Base-by-base conservation (phyloP, 2,113 vertebrate species). In the Ptyas mucosa region DNA sequence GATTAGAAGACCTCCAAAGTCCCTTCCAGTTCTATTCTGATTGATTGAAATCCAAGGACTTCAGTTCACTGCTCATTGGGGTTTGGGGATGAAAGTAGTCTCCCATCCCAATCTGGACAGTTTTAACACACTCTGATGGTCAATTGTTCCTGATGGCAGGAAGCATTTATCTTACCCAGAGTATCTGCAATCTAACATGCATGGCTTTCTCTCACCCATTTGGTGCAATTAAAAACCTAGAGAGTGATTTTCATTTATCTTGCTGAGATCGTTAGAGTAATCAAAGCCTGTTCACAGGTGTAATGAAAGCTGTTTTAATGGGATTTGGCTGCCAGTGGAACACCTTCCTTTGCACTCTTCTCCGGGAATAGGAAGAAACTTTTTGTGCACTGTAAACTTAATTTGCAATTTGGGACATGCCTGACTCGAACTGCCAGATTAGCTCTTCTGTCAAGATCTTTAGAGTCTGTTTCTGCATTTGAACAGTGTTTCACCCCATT, bases 401-500 rank as follows among this genome's bases (percentile, higher is more conserved):
- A 18, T 39, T 87, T 93, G 91, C 0, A 8, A 61, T 94, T 93
- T 96, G 64, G 53, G 88, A n/a, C 89, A 75, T 0, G 0, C 69
- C 43, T 34, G 64, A 26, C 0, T 0, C 0, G 46, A 94, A 39
- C 89, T 64, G 34, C 85, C 49, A 26, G 91, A 57, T 92, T 69
- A 89, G 23, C 85, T 14, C 53, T 39, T 0, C n/a, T 55, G 91
- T 92, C 57, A 43, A 43, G 94, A 87, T 39, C 46, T 93, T 51
- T 61, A 90, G 96, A 89, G 92, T 34, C 43, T 89, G 58, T 23
- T 29, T 94, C 94, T 91, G 85, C 57, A 0, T 87, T 51, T 46
- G 94, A 96, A 95, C 69, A 89, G 21, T 96, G 15, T 51, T 87
- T 54, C 88, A 86, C 91, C 89, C 88, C 85, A 85, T 9, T 92